These are phyloP conservation scores for Pecten maximus DNA, from an alignment of 2,888 invertebrate species.

Conservation along the genomic window DNA sequence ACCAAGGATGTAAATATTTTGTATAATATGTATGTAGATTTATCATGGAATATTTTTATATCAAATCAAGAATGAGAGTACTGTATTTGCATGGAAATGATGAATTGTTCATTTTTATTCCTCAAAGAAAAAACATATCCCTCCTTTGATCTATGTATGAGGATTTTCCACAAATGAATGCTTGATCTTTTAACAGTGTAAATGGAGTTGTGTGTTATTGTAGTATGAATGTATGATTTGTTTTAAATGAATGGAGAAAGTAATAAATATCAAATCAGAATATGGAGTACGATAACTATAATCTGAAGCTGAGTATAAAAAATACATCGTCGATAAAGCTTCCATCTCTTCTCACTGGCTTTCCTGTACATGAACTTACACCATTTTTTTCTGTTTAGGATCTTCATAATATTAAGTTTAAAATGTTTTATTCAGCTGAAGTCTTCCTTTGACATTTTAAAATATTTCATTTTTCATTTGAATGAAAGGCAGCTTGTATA, in stretches of 20 bases:
- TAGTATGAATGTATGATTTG: background rate
- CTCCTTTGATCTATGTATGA: background rate
- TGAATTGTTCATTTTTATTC: background rate
- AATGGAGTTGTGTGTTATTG: background rate
- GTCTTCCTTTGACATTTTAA: background rate
- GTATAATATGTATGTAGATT: slow-evolving; percentile 10
- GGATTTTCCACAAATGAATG: background rate
- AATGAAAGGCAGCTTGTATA: background rate
- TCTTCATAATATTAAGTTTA: background rate
- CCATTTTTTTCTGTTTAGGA: background rate
- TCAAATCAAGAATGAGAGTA: background rate
- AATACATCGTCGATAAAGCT: background rate
- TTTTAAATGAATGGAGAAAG: background rate
- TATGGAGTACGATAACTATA: background rate
- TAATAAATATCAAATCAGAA: background rate
- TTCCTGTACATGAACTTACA: background rate
- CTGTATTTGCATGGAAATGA: background rate
- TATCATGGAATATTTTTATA: slow-evolving; percentile 4
- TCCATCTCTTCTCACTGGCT: slow-evolving; percentile 22
- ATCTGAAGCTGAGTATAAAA: background rate
- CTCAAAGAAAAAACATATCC: background rate
- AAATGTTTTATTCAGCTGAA: background rate
- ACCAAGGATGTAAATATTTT: background rate
- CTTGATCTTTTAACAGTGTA: background rate
- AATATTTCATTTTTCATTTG: background rate